These are phyloP conservation scores for Temnothorax nylanderi DNA, from an alignment of 1,140 invertebrate species.

Conservation along the genomic window DNA sequence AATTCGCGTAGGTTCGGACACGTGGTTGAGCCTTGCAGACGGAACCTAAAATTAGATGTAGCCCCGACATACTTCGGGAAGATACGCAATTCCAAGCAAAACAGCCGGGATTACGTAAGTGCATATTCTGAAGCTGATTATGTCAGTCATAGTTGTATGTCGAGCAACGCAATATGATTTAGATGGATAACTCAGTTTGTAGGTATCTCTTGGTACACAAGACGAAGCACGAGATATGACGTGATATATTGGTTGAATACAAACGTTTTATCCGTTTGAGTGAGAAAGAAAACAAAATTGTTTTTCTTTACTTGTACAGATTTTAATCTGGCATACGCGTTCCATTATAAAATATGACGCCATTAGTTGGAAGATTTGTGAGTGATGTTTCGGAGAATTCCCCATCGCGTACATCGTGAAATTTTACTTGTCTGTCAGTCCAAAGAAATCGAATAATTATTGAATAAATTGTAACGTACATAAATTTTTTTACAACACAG, in stretches of 20 bases:
- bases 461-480: not conserved
- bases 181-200: not conserved
- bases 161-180: constrained; percentile 11
- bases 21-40: not conserved
- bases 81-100: constrained; percentile 34
- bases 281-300: not conserved
- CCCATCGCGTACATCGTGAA: not conserved
- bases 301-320: not conserved
- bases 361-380: not conserved
- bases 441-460: not conserved
- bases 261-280: not conserved
- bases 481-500: not conserved
- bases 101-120: constrained; percentile 58
- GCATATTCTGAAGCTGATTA: constrained; percentile 47
- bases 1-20: constrained; percentile 31
- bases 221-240: not conserved
- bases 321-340: not conserved
- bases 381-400: not conserved
- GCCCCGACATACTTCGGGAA: constrained; percentile 61
- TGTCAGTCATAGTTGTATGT: constrained; percentile 28
- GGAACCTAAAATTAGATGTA: constrained; percentile 67
- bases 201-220: not conserved
- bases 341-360: constrained; percentile 10
- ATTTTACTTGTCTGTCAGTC: not conserved
- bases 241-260: not conserved